Evolutionary conservation across 2,113 vertebrate species (phyloP), one percentile per base, ranked within the genome.

Genomic region (Notothenia coriiceps): DNA sequence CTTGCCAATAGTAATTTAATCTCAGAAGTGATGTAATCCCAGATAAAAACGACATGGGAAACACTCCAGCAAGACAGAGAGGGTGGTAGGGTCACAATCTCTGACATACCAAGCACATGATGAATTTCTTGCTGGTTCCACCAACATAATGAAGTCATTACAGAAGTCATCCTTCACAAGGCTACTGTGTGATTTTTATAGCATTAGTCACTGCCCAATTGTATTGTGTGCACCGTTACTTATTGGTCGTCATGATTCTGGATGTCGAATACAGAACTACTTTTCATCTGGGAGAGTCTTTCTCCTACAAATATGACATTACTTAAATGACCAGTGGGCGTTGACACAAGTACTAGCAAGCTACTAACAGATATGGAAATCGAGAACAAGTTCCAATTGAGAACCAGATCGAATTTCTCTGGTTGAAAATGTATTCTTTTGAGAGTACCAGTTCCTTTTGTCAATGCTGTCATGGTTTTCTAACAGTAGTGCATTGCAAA

Each of bases 71-170:
- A 62, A 66, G 52, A 13, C 44, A 60, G 59, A 54, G 50, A 5
- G 73, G 46, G 15, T 55, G 47, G 47, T 57, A 4, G 11, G 25
- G 62, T 81, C 59, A 61, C 67, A 63, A 11, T 57, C 59, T 84
- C 76, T 49, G 52, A 67, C 70, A 86, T 85, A 82, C 84, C 70
- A 81, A 73, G 57, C 43, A 49, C 60, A 76, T 86, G 73, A 86
- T 65, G 35, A 64, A 46, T 69, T 35, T 55, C 69, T 76, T 68
- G 60, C 50, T 71, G 14, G 52, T 66, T 57, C 64, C 71, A 79
- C 67, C 65, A 68, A 56, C 1, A 15, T 62, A 50, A 75, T 69
- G n/a, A 70, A 66, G 43, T 88, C 64, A 43, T 67, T 50, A 66
- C 65, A 29, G 29, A 73, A 20, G 49, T 50, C 43, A 55, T 68